phyloP scores from a whole-genome alignment of 2,113 vertebrate species.

The Megaceryle torquata region DNA sequence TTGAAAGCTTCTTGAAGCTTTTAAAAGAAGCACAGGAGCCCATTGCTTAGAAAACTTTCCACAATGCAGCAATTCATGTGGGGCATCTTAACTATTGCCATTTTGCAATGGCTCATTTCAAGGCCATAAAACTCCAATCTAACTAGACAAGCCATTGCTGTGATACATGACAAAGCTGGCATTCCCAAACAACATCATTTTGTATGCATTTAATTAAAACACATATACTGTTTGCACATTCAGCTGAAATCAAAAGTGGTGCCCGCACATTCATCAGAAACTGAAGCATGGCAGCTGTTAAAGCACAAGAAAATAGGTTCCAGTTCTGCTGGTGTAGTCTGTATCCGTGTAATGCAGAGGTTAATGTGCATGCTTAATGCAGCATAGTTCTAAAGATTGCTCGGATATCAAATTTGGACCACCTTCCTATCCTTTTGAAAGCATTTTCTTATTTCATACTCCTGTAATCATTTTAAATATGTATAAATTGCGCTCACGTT shows the following conservation, averaged over 20 bases:
- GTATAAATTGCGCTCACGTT: slow-evolving; percentile 9
- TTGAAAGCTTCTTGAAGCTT: neutral
- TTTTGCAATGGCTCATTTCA: slow-evolving; percentile 22
- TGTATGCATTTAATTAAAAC: slow-evolving; percentile 27
- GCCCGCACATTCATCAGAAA: neutral
- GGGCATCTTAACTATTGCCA: neutral
- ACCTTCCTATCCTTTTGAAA: neutral
- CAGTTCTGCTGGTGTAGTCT: neutral
- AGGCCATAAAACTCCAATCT: neutral
- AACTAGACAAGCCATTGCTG: neutral
- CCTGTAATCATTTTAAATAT: slow-evolving; percentile 6
- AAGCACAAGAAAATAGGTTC: neutral
- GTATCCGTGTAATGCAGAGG: neutral
- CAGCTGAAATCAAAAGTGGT: neutral
- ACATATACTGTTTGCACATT: neutral
- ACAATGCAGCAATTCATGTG: neutral
- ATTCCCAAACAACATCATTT: neutral
- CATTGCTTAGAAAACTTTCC: neutral
- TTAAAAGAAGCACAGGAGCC: neutral
- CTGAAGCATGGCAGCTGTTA: neutral
- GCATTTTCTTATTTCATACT: slow-evolving; percentile 32
- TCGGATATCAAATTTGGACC: neutral
- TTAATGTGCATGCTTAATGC: neutral
- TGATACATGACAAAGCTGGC: neutral
- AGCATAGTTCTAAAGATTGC: neutral